Percentiles rank a stretch among this genome's conserved stretches.
These are phyloP conservation scores for Bombus soroeensis DNA, from an alignment of 1,140 invertebrate species.

Conservation along the genomic window DNA sequence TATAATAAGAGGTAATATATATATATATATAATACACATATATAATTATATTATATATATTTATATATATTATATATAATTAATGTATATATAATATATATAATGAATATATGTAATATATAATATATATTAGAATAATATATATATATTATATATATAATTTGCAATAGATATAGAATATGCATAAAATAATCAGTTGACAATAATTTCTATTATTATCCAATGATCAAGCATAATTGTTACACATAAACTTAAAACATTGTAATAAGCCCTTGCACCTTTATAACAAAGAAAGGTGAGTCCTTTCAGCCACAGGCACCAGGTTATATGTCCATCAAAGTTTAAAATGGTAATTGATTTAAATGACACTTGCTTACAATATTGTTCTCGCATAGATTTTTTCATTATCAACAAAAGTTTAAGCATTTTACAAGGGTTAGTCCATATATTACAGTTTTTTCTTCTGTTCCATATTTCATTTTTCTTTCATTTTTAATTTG, in stretches of 20 bases:
- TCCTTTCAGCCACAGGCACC: slow-evolving; percentile 77
- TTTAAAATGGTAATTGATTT: slow-evolving; percentile 77
- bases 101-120: slow-evolving; percentile 69
- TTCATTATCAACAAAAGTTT: slow-evolving; percentile 81
- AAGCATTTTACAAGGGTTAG: slow-evolving; percentile 80
- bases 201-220: slow-evolving; percentile 73
- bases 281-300: slow-evolving; percentile 72
- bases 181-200: slow-evolving; percentile 71
- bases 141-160: slow-evolving; percentile 52
- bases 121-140: slow-evolving; percentile 18
- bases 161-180: slow-evolving; percentile 70
- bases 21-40: slow-evolving; percentile 16
- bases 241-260: slow-evolving; percentile 73
- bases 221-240: slow-evolving; percentile 67
- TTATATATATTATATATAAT: slow-evolving; percentile 37
- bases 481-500: slow-evolving; percentile 74
- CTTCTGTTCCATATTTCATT: slow-evolving; percentile 64
- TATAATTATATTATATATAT: slow-evolving; percentile 50
- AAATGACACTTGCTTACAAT: slow-evolving; percentile 78
- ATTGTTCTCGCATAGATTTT: slow-evolving; percentile 80
- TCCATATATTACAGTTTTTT: slow-evolving; percentile 75
- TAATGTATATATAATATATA: slow-evolving; percentile 45
- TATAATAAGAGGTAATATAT: slow-evolving; percentile 61
- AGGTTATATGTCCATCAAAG: slow-evolving; percentile 76
- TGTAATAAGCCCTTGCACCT: slow-evolving; percentile 70